Base-by-base conservation (phyloP, 1,140 invertebrate species). In the Bombus sylvicola region DNA sequence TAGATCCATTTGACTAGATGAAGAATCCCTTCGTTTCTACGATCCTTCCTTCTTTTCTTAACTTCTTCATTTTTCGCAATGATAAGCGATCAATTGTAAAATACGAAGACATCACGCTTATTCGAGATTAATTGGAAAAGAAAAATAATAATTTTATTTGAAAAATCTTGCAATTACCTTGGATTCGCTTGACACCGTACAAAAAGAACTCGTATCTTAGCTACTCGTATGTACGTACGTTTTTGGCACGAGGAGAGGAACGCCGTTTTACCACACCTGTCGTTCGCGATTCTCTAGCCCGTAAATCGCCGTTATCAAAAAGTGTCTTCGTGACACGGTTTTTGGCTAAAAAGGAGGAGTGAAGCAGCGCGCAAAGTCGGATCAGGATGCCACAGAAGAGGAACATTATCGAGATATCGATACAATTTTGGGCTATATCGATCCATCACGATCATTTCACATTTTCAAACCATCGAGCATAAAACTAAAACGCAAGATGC, bases 201-300 rank as follows among this genome's bases (percentile, higher is more conserved):
- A 78, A 43, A 64, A 78, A 28, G 83, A 88, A 83, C 71, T 84
- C 80, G 37, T 83, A 84, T 84, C 87, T 91, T 90, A 90, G 73
- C 83, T 90, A 90, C 37, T 59, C 34, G 75, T 62, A 77, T 62
- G 75, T 77, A 77, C 77, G 80, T 78, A 78, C 59, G 39, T 85
- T 88, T 90, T 85, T 91, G 90, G 90, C 90, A 91, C 90, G 90
- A 91, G 87, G 84, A 91, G 89, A 91, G 90, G 90, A 91, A 91
- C 90, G 89, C 90, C 79, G 86, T 91, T 86, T 83, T 80, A 82
- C 85, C 74, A 82, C 62, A 62, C 41, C 72, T 89, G 69, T 78
- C 88, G 31, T 80, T 64, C 75, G 69, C 75, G 76, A 87, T 82
- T 86, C 68, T 76, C 71, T 72, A 72, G 64, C 31, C 57, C 39